Conservation (phyloP, 2,888 invertebrate species). For the Nymphalis polychloros region DNA sequence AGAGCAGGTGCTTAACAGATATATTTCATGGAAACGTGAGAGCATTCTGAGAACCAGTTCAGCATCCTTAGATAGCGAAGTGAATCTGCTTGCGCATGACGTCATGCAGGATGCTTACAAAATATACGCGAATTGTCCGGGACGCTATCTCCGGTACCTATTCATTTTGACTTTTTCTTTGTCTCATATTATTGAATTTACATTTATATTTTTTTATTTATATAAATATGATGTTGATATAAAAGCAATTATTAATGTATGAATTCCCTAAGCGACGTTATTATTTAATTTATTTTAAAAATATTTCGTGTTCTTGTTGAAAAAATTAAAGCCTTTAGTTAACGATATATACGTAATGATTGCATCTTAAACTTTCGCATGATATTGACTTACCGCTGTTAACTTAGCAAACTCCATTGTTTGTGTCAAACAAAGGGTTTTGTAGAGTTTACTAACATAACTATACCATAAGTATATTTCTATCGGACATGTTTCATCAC, state of each 20-base stretch:
- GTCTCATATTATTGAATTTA: not conserved
- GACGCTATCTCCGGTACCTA: constrained; percentile 9
- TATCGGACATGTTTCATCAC: constrained; percentile 1
- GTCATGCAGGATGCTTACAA: constrained; percentile 49
- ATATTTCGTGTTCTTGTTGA: not conserved
- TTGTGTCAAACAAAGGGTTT: constrained; percentile 4
- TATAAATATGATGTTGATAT: too few species aligned
- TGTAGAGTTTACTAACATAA: constrained; percentile 8
- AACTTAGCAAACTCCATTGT: constrained; percentile 12
- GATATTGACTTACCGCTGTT: constrained; percentile 5
- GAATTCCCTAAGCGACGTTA: too few species aligned
- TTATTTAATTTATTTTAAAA: not conserved
- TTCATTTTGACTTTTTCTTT: constrained; percentile 19
- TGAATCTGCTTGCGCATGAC: constrained; percentile 53
- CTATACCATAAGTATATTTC: constrained; percentile 2
- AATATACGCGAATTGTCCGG: constrained; percentile 27
- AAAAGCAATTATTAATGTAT: too few species aligned
- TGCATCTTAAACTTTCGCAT: constrained; percentile 10
- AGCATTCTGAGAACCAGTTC: constrained; percentile 63
- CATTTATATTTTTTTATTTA: not conserved
- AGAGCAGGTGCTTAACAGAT: constrained; percentile 67
- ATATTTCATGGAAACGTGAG: constrained; percentile 62
- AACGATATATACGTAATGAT: not conserved
- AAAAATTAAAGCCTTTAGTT: not conserved
- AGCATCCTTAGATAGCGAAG: constrained; percentile 41